Evolutionary conservation across 2,888 invertebrate species (phyloP).

Genomic region (Dendrolimus pini): DNA sequence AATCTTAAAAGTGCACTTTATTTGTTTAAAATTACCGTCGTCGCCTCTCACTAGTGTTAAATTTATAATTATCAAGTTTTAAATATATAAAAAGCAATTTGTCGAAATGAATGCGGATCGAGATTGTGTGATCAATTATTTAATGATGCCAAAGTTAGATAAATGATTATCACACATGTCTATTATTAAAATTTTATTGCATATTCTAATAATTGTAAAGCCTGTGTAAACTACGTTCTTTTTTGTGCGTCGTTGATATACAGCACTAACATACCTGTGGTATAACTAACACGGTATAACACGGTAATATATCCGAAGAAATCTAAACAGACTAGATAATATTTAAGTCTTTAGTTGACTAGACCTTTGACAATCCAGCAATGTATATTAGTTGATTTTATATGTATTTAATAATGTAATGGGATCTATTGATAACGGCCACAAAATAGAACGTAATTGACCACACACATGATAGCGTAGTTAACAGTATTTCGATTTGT

Average conservation of each 20-base stretch:
- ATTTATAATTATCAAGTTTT: slow-evolving; percentile 32
- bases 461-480: slow-evolving; percentile 4
- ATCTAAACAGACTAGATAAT: too few relatives aligned
- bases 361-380: too few relatives aligned
- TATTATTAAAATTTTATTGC: slow-evolving; percentile 56
- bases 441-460: not conserved
- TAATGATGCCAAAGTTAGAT: not conserved
- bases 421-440: not conserved
- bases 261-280: too few relatives aligned
- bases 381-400: too few relatives aligned
- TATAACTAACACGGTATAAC: too few relatives aligned
- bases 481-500: slow-evolving; percentile 42
- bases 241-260: slow-evolving; percentile 25
- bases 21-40: slow-evolving; percentile 35
- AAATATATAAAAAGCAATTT: not conserved
- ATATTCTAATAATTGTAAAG: slow-evolving; percentile 54
- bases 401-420: too few relatives aligned
- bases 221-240: not conserved
- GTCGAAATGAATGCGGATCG: slow-evolving; percentile 4
- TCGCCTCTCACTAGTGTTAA: slow-evolving; percentile 43
- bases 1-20: slow-evolving; percentile 50
- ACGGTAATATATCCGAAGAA: too few relatives aligned
- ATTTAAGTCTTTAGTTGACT: too few relatives aligned
- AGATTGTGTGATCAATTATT: slow-evolving; percentile 10
- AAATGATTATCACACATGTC: slow-evolving; percentile 1